Conservation (phyloP, 2,113 vertebrate species). For the Hippopotamus amphibius region DNA sequence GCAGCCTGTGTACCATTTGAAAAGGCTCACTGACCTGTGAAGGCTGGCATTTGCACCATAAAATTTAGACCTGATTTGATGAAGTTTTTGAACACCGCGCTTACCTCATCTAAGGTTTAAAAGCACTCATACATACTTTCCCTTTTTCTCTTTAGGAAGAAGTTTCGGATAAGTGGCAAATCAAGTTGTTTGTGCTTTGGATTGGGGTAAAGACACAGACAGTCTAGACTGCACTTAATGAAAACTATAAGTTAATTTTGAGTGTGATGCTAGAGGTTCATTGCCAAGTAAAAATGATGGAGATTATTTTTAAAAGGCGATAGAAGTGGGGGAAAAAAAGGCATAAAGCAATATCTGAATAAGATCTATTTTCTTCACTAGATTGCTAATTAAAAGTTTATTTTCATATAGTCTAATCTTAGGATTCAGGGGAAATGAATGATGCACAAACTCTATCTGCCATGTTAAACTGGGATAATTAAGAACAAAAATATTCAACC, state of each 20-base stretch:
- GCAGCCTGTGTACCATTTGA: slow-evolving; percentile 81
- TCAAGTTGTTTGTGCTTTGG: slow-evolving; percentile 70
- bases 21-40: slow-evolving; percentile 85
- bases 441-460: neutral
- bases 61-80: slow-evolving; percentile 86
- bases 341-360: slow-evolving; percentile 76
- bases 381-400: slow-evolving; percentile 84
- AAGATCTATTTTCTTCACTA: slow-evolving; percentile 83
- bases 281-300: slow-evolving; percentile 63
- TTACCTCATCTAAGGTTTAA: slow-evolving; percentile 81
- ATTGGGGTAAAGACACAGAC: slow-evolving; percentile 69
- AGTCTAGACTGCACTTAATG: slow-evolving; percentile 78
- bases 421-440: slow-evolving; percentile 61
- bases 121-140: slow-evolving; percentile 78
- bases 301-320: slow-evolving; percentile 65
- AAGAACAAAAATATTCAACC: neutral
- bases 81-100: slow-evolving; percentile 85
- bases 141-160: slow-evolving; percentile 75
- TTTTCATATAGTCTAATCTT: slow-evolving; percentile 67
- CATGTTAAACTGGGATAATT: slow-evolving; percentile 27
- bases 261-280: slow-evolving; percentile 69
- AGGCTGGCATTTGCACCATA: slow-evolving; percentile 85
- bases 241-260: slow-evolving; percentile 82
- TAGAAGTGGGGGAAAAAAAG: slow-evolving; percentile 67
- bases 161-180: slow-evolving; percentile 77